phyloP scores from a whole-genome alignment of 1,140 invertebrate genomes.

The Drosophila sp. region DNA sequence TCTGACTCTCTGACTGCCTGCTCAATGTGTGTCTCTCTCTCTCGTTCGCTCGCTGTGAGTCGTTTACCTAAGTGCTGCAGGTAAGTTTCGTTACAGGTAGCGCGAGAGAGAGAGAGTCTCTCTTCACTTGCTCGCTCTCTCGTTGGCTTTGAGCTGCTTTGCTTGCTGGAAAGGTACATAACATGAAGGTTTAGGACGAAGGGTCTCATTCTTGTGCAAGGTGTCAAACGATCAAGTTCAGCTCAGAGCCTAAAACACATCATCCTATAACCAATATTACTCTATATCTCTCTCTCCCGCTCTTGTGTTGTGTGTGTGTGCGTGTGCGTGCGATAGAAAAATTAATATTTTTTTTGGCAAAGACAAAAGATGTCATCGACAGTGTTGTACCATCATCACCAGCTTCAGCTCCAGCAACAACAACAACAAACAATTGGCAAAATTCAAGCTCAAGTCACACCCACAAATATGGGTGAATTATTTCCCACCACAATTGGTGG shows the following conservation, averaged over 20 bases:
- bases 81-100: conserved; percentile 3
- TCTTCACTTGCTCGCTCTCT: conserved; percentile 15
- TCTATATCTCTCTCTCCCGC: conserved; percentile 23
- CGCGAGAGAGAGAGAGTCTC: conserved; percentile 8
- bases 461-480: conserved; percentile 31
- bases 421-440: conserved; percentile 38
- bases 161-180: conserved; percentile 68
- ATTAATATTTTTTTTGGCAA: background rate
- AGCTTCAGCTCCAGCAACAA: background rate
- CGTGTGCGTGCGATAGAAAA: conserved; percentile 28
- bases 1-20: conserved; percentile 28
- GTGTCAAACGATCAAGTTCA: conserved; percentile 77
- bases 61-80: conserved; percentile 8
- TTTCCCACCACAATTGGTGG: conserved; percentile 64
- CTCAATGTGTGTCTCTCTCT: background rate
- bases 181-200: conserved; percentile 78
- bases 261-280: conserved; percentile 18
- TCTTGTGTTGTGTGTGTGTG: conserved; percentile 17
- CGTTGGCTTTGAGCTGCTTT: conserved; percentile 61
- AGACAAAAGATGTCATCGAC: conserved; percentile 55
- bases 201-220: conserved; percentile 80
- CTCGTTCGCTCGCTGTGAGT: background rate
- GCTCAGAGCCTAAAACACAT: conserved; percentile 30
- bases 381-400: conserved; percentile 44
- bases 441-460: conserved; percentile 8